Conservation (phyloP, 2,797 vertebrate genomes). For the Crypturellus tataupa region DNA sequence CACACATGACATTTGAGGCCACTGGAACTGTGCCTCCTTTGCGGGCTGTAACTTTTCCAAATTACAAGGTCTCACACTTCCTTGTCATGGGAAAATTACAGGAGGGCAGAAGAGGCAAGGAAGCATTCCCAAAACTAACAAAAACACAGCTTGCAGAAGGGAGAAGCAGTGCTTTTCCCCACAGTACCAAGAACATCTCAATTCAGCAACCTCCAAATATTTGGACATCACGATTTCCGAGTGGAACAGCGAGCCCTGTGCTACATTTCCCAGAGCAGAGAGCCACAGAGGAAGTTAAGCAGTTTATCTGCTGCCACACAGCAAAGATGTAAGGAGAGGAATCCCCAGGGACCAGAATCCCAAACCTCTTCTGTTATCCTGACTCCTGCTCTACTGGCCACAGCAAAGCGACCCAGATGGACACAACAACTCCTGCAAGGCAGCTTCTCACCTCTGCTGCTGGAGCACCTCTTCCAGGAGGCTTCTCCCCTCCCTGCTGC, state of each 20-base stretch:
- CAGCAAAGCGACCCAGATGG: not conserved
- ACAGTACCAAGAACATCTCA: constrained; percentile 31
- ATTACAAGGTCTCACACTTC: constrained; percentile 64
- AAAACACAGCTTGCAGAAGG: constrained; percentile 53
- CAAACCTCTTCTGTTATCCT: not conserved
- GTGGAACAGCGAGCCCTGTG: not conserved
- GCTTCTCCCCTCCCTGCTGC: constrained; percentile 82
- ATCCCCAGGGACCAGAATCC: not conserved
- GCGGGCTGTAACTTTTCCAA: constrained; percentile 62
- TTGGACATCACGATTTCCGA: not conserved
- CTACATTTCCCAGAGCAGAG: not conserved
- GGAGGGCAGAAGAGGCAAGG: constrained; percentile 13
- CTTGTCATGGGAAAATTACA: constrained; percentile 61
- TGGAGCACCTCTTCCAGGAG: constrained; percentile 93
- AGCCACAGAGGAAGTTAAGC: constrained; percentile 47
- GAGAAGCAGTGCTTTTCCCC: constrained; percentile 43
- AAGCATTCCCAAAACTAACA: constrained; percentile 68
- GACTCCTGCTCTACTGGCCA: not conserved
- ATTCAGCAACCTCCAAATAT: constrained; percentile 27
- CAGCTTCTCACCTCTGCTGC: constrained; percentile 90
- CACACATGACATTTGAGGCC: constrained; percentile 40
- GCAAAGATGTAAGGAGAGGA: constrained; percentile 13
- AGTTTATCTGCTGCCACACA: constrained; percentile 45
- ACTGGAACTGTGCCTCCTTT: constrained; percentile 48
- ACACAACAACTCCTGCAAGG: not conserved